A percentile compares a stretch with the other conserved stretches of the same genome.
These are phyloP conservation scores for Neodiprion virginianus DNA, from an alignment of 1,140 invertebrate genomes.

Conservation along the genomic window DNA sequence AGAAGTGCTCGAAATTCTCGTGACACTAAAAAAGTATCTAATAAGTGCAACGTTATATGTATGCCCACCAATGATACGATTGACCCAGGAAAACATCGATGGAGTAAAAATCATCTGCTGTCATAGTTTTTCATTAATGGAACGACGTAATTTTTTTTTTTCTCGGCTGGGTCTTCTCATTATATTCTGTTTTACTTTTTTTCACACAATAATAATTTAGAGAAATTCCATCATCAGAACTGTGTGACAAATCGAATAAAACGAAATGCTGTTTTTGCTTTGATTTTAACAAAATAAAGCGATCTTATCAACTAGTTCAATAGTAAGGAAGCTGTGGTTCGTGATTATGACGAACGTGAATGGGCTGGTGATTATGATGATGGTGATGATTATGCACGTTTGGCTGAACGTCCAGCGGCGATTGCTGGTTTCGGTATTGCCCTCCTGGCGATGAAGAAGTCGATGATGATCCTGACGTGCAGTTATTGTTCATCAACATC, in stretches of 20 bases:
- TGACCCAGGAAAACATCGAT: too few relatives aligned
- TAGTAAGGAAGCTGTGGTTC: slow-evolving; percentile 49
- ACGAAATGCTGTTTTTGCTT: background rate
- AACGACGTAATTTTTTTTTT: background rate
- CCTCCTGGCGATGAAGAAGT: slow-evolving; percentile 32
- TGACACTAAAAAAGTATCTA: too few relatives aligned
- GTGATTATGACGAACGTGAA: slow-evolving; percentile 44
- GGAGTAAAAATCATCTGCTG: too few relatives aligned
- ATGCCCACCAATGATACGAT: too few relatives aligned
- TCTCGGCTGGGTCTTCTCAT: background rate
- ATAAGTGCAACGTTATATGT: too few relatives aligned
- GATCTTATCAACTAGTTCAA: slow-evolving; percentile 25
- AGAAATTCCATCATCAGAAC: background rate
- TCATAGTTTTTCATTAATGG: too few relatives aligned
- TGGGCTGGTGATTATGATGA: slow-evolving; percentile 27
- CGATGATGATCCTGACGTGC: slow-evolving; percentile 44
- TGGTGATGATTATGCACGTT: slow-evolving; percentile 38
- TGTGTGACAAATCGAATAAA: background rate
- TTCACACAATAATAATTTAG: background rate
- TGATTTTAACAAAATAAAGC: background rate
- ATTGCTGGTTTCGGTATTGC: slow-evolving; percentile 42
- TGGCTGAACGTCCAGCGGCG: slow-evolving; percentile 29
- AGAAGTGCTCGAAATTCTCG: too few relatives aligned
- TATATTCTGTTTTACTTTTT: background rate
- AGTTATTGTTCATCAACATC: slow-evolving; percentile 50